A percentile compares a stretch with the other conserved stretches of the same genome.
These are phyloP conservation scores for Scylla paramamosain DNA, from an alignment of 1,140 invertebrate genomes.

Conservation along the genomic window DNA sequence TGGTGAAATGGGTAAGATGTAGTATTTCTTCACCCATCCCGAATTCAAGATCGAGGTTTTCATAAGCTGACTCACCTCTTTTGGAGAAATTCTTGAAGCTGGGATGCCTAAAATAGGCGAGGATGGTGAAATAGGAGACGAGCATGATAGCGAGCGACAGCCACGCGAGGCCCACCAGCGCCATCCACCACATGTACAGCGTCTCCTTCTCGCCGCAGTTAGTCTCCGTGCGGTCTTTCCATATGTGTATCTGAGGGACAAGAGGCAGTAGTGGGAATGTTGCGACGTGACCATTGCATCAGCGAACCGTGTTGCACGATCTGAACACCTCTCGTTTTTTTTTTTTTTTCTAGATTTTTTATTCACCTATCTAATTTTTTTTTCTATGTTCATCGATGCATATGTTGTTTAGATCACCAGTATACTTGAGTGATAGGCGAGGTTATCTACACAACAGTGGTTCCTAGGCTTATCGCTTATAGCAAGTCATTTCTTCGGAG, in stretches of 20 bases:
- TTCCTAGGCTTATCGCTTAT: no score
- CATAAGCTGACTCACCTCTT: slow-evolving; percentile 23
- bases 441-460: no score
- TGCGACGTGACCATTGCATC: no score
- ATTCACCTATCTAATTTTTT: not conserved
- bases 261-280: not conserved
- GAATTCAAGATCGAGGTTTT: no score
- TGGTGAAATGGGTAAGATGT: no score
- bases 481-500: no score
- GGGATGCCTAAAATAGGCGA: slow-evolving; percentile 80
- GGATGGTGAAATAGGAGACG: slow-evolving; percentile 85
- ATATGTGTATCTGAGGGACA: slow-evolving; percentile 51
- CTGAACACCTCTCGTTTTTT: no score
- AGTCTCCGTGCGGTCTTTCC: slow-evolving; percentile 55
- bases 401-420: no score
- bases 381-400: not conserved
- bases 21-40: no score
- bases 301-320: no score
- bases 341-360: no score
- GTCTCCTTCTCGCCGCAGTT: slow-evolving; percentile 55
- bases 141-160: slow-evolving; percentile 86
- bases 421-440: no score
- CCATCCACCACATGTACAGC: slow-evolving; percentile 83
- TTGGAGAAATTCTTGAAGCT: not conserved
- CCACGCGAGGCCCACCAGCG: slow-evolving; percentile 87